Evolutionary conservation across 2,888 invertebrate genomes (phyloP).

Genomic region (Dromius quadrimaculatus): DNA sequence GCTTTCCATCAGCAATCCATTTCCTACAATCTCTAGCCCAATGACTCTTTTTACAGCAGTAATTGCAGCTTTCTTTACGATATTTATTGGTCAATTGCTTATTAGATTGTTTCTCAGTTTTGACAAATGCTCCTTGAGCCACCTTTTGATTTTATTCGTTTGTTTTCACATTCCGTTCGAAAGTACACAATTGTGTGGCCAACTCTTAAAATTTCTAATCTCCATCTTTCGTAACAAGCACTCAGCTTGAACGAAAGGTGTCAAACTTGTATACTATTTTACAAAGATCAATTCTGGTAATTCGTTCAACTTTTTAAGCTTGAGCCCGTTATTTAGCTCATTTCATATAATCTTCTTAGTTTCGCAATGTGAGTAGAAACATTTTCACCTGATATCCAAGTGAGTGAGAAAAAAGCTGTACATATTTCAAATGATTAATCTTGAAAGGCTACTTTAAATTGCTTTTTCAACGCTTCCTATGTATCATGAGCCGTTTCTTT

Average conservation of each 20-base stretch:
- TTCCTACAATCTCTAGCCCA: conserved; percentile 52
- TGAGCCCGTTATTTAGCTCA: no score
- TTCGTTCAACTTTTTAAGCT: no score
- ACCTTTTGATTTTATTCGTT: conserved; percentile 6
- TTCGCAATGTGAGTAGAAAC: conserved; percentile 40
- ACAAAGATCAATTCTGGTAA: no score
- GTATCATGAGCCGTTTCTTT: conserved; percentile 47
- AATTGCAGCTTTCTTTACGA: conserved; percentile 52
- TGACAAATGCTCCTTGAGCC: conserved; percentile 8
- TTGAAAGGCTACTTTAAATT: conserved; percentile 48
- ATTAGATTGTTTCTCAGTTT: background rate
- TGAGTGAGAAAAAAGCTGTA: conserved; percentile 43
- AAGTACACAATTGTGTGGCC: conserved; percentile 55
- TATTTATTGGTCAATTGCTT: background rate
- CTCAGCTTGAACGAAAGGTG: conserved; percentile 57
- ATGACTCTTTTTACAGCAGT: conserved; percentile 54
- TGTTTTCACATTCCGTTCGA: conserved; percentile 55
- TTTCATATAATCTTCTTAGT: no score
- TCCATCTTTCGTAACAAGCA: conserved; percentile 57
- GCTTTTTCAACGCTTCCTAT: conserved; percentile 45
- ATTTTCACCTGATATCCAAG: conserved; percentile 35
- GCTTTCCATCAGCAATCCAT: conserved; percentile 55
- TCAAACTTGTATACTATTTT: no score
- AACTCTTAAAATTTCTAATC: conserved; percentile 56
- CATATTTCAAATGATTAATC: conserved; percentile 51